phyloP scores from a whole-genome alignment of 1,140 invertebrate species.

The Ooceraea biroi region DNA sequence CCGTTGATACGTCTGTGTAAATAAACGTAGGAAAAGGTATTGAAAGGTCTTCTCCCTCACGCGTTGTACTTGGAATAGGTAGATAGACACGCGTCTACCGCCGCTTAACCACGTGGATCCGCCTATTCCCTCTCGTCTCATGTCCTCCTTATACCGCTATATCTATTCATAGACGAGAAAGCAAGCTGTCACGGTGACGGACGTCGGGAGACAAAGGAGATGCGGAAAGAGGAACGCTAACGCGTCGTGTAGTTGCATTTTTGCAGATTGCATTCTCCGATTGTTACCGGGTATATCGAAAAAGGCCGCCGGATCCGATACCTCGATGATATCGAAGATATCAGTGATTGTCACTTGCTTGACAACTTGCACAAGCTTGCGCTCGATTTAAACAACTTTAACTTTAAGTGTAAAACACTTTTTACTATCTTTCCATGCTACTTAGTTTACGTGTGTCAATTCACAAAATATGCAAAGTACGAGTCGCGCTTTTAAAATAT shows the following conservation, averaged over 20 bases:
- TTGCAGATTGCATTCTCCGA: slow-evolving; percentile 16
- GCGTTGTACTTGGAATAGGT: slow-evolving; percentile 54
- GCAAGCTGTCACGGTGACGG: slow-evolving; percentile 69
- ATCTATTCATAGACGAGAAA: slow-evolving; percentile 76
- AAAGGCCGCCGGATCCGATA: background rate
- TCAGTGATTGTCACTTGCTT: background rate
- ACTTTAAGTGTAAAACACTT: too few species aligned
- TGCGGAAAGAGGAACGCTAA: slow-evolving; percentile 26
- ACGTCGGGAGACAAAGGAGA: slow-evolving; percentile 60
- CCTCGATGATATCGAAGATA: background rate
- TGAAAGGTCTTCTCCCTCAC: slow-evolving; percentile 32
- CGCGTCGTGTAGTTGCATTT: slow-evolving; percentile 43
- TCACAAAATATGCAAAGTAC: too few species aligned
- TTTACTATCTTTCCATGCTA: too few species aligned
- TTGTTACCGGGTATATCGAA: background rate
- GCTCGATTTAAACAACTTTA: too few species aligned
- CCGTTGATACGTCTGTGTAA: slow-evolving; percentile 16
- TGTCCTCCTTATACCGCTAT: slow-evolving; percentile 70
- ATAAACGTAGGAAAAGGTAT: slow-evolving; percentile 43
- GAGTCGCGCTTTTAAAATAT: too few species aligned
- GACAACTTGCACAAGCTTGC: too few species aligned
- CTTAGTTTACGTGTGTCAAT: too few species aligned
- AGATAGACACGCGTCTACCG: slow-evolving; percentile 40
- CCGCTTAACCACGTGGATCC: slow-evolving; percentile 65
- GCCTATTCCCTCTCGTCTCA: slow-evolving; percentile 27